phyloP scores from a whole-genome alignment of 2,888 invertebrate species.

The Piscicola geometra region DNA sequence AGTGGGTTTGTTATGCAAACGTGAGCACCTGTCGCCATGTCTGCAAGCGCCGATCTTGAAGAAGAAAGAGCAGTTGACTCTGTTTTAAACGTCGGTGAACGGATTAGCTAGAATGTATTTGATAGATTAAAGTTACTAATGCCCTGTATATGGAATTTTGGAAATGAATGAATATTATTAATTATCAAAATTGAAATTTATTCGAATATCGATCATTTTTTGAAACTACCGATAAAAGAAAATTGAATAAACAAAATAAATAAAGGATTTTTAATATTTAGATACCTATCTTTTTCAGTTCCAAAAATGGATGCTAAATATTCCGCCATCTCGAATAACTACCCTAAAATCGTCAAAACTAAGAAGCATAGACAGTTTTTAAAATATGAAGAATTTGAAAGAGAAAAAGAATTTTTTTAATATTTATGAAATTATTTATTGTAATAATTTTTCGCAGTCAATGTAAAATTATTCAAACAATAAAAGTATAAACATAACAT shows the following conservation, averaged over 20 bases:
- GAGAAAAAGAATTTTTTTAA: too few relatives aligned
- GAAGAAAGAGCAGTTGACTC: constrained; percentile 99
- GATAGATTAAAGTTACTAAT: constrained; percentile 38
- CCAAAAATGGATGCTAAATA: constrained; percentile 45
- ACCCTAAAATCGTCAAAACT: not conserved
- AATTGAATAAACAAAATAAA: not conserved
- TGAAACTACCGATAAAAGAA: too few relatives aligned
- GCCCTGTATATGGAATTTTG: not conserved
- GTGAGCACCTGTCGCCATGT: constrained; percentile 97
- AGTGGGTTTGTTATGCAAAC: constrained; percentile 97
- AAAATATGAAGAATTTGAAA: not conserved
- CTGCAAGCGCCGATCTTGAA: constrained; percentile 99
- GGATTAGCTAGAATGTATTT: not conserved
- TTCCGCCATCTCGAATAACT: constrained; percentile 41
- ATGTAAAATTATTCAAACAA: too few relatives aligned
- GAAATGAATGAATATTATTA: not conserved
- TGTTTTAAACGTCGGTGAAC: constrained; percentile 53
- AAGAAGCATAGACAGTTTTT: not conserved
- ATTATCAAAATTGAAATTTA: not conserved
- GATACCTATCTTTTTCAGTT: constrained; percentile 44
- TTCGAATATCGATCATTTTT: too few relatives aligned
- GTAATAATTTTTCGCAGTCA: too few relatives aligned
- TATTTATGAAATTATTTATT: too few relatives aligned
- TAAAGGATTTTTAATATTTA: not conserved
- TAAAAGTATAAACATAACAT: too few relatives aligned